Conservation (phyloP, 2,888 invertebrate genomes). For the Flabesymbios commensalis region DNA sequence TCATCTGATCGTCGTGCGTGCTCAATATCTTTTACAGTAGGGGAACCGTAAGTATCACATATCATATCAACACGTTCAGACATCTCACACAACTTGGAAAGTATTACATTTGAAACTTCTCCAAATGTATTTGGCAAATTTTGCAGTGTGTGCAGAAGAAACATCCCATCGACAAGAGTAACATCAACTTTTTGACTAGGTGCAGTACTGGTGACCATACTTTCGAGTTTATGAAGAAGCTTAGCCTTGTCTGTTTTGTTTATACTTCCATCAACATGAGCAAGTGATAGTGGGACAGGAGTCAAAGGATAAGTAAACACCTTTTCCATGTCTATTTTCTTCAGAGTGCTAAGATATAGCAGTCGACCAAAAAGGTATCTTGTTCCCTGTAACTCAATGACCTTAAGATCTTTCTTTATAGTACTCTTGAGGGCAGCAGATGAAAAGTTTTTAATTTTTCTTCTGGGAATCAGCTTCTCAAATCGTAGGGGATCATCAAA, state of each 20-base stretch:
- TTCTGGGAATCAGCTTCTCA: not conserved
- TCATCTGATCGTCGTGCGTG: not conserved
- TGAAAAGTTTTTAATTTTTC: not conserved
- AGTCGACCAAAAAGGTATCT: not conserved
- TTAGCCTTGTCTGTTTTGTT: not conserved
- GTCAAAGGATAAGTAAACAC: not conserved
- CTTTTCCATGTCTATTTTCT: not conserved
- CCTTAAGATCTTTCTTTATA: not conserved
- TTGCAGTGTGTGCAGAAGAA: not conserved
- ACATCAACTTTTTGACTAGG: not conserved
- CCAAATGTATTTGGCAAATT: not conserved
- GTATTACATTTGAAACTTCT: not conserved
- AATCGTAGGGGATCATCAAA: no score
- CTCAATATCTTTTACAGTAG: not conserved
- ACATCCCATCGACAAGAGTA: constrained; percentile 1
- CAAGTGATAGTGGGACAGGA: not conserved
- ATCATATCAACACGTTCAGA: not conserved
- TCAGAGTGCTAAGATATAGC: not conserved
- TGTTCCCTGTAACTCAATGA: not conserved
- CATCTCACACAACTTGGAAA: not conserved
- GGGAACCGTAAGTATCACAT: not conserved
- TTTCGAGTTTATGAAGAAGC: not conserved
- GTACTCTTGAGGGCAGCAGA: not conserved
- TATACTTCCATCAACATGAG: constrained; percentile 4
- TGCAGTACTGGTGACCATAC: not conserved